Base-by-base conservation (phyloP, 2,797 vertebrate genomes). In the Melanotaenia trifasciata region DNA sequence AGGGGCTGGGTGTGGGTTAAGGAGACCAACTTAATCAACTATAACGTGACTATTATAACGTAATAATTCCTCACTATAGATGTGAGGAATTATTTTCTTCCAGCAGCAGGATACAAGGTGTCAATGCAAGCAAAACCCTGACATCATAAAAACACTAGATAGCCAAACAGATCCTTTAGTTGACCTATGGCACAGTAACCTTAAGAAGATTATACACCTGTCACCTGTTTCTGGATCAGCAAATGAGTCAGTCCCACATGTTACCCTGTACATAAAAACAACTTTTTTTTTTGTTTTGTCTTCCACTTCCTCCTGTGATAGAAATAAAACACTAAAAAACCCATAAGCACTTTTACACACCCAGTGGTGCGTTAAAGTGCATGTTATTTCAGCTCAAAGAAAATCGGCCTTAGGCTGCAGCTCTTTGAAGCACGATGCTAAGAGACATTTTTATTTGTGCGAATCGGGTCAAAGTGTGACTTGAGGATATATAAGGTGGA, bases 401-500 rank as follows among this genome's bases (percentile, higher is more conserved):
- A 61, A 78, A 38, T 40, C 4, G 35, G 64, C 83, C 58, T 20
- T 0, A 2, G 58, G 76, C 67, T 35, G 22, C 26, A 56, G 4
- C 22, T 76, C 76, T 83, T 79, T 80, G 80, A 79, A 79, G 80
- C 33, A 61, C 32, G 12, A 74, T 53, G 56, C 65, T 63, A 54
- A 64, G 36, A 67, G 67, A 75, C 70, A 58, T 63, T 78, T 79
- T 77, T 26, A 68, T 72, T 71, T 60, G 45, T 64, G 59, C 28
- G 80, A 86, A 90, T 81, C 65, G 70, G 82, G 72, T 83, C 84
- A 84, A 12, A 73, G 38, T 5, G 0, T 64, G 67, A 76, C 68
- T 80, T 40, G 6, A 26, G 73, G 83, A 58, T 59, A 64, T 72
- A 64, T 35, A 22, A 56, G 24, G 35, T 35, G 70, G 64, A 58